Evolutionary conservation across 2,888 invertebrate species (phyloP).

Genomic region (Cantharis rustica): DNA sequence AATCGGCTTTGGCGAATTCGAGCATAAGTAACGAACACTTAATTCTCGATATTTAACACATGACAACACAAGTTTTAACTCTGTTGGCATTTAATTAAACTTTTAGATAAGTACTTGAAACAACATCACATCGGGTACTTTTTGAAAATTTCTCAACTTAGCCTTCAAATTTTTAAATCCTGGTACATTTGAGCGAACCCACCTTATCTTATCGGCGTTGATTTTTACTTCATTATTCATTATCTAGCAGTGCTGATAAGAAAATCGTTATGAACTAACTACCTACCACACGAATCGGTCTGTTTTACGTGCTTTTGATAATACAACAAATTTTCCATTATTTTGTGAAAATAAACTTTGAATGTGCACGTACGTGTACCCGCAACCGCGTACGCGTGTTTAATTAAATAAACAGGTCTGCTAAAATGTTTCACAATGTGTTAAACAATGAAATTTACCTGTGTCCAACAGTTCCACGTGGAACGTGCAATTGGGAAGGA

Average conservation of each 20-base stretch:
- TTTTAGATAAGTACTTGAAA: not conserved
- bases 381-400: not conserved
- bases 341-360: not conserved
- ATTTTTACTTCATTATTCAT: not conserved
- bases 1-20: not conserved
- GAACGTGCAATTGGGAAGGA: conserved; percentile 29
- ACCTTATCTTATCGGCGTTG: not conserved
- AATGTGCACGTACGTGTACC: not conserved
- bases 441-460: conserved; percentile 15
- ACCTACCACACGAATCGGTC: not conserved
- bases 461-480: conserved; percentile 24
- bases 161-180: not conserved
- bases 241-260: not conserved
- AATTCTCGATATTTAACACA: not conserved
- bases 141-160: not conserved
- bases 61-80: not conserved
- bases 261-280: not conserved
- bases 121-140: not conserved
- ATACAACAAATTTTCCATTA: not conserved
- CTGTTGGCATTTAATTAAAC: not conserved
- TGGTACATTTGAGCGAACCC: not conserved
- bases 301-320: not conserved
- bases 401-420: not conserved
- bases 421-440: not conserved
- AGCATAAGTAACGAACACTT: not conserved